These are phyloP conservation scores for Caenorhabditis sp. DNA, from an alignment of 2,888 invertebrate genomes.

Conservation along the genomic window DNA sequence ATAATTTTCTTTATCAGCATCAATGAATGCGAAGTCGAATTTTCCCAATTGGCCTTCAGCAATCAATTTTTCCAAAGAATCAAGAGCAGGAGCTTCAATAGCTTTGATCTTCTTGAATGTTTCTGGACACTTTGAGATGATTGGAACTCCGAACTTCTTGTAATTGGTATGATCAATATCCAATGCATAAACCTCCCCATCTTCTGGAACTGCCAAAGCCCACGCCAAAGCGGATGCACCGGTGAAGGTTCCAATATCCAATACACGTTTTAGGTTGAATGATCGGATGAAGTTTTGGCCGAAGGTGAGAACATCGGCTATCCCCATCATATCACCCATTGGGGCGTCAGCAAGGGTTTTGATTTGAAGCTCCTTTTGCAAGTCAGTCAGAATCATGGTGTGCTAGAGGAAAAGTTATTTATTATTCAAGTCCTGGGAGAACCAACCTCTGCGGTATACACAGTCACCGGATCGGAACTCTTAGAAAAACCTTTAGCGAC, in stretches of 20 bases:
- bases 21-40: conserved; percentile 66
- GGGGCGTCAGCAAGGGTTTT: conserved; percentile 46
- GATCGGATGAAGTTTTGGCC: conserved; percentile 58
- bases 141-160: conserved; percentile 43
- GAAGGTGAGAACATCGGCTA: conserved; percentile 59
- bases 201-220: conserved; percentile 72
- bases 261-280: conserved; percentile 43
- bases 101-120: conserved; percentile 40
- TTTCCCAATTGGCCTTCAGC: conserved; percentile 54
- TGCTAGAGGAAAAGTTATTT: too few relatives aligned
- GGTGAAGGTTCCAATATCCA: conserved; percentile 71
- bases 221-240: conserved; percentile 72
- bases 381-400: conserved; percentile 40
- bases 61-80: conserved; percentile 53
- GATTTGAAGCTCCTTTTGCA: conserved; percentile 52
- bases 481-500: conserved; percentile 52
- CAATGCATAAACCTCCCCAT: conserved; percentile 70
- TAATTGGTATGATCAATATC: conserved; percentile 48
- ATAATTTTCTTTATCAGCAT: conserved; percentile 72
- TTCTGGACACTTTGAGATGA: conserved; percentile 42
- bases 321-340: conserved; percentile 50
- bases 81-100: conserved; percentile 40
- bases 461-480: conserved; percentile 45
- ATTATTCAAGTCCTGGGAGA: too few relatives aligned
- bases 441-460: conserved; percentile 49